phyloP scores from a whole-genome alignment of 2,888 invertebrate genomes.

The Saturnia pavonia region DNA sequence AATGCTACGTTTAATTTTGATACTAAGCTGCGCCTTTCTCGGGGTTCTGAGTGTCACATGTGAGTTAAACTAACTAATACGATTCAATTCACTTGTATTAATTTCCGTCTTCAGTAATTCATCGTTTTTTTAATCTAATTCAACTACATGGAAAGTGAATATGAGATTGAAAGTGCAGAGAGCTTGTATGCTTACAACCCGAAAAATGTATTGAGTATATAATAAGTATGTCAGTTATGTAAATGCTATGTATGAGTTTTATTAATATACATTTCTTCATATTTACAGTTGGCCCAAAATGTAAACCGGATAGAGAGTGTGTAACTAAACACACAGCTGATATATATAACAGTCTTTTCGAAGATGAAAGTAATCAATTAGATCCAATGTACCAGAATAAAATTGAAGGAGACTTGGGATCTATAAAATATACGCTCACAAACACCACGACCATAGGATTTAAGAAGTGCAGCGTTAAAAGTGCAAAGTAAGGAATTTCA shows the following conservation, averaged over 20 bases:
- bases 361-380: not conserved
- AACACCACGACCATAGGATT: constrained; percentile 11
- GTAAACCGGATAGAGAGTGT: constrained; percentile 1
- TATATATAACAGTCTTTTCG: not conserved
- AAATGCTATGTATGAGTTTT: no score
- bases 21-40: not conserved
- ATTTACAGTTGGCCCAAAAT: constrained; percentile 1
- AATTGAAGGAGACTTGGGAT: constrained; percentile 12
- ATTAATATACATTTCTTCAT: not conserved
- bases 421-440: constrained; percentile 15
- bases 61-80: not conserved
- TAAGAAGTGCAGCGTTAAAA: not conserved
- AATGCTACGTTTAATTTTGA: constrained; percentile 5
- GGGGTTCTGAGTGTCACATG: not conserved
- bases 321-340: not conserved
- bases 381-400: constrained; percentile 15
- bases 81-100: no score
- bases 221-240: no score
- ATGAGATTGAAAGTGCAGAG: no score
- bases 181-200: no score
- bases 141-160: not conserved
- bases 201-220: no score
- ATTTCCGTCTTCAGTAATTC: no score
- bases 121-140: not conserved
- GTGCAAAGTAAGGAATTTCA: constrained; percentile 1